A percentile compares a stretch with the other conserved stretches of the same genome.
phyloP scores from a whole-genome alignment of 2,113 vertebrate species.

The Papio anubis region DNA sequence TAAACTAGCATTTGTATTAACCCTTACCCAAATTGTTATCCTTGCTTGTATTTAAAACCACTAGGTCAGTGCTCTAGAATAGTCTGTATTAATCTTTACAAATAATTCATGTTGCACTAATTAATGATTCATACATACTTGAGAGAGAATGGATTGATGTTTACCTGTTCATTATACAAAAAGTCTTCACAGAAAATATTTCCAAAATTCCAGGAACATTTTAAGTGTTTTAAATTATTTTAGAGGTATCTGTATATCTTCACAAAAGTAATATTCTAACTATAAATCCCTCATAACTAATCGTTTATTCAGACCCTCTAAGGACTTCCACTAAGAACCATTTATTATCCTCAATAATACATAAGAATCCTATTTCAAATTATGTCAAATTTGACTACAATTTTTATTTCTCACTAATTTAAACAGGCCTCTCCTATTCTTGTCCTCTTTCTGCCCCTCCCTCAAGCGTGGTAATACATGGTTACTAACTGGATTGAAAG shows the following conservation, averaged over 20 bases:
- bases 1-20: conserved; percentile 37
- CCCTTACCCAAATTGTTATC: neutral
- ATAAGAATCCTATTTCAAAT: conserved; percentile 14
- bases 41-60: conserved; percentile 28
- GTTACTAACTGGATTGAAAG: neutral
- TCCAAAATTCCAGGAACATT: conserved; percentile 33
- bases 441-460: neutral
- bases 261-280: conserved; percentile 9
- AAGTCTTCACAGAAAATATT: conserved; percentile 46
- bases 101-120: conserved; percentile 18
- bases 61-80: neutral
- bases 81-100: neutral
- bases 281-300: conserved; percentile 36
- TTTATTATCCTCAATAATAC: neutral
- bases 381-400: neutral
- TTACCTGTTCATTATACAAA: neutral
- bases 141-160: neutral
- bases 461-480: neutral
- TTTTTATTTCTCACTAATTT: conserved; percentile 43
- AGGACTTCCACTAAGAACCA: conserved; percentile 19
- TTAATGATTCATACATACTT: conserved; percentile 35
- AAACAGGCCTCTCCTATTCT: neutral
- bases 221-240: conserved; percentile 39
- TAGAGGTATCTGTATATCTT: conserved; percentile 25
- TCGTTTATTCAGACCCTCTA: conserved; percentile 7